Evolutionary conservation across 2,113 vertebrate species (phyloP).

Genomic region (Xiphophorus couchianus): DNA sequence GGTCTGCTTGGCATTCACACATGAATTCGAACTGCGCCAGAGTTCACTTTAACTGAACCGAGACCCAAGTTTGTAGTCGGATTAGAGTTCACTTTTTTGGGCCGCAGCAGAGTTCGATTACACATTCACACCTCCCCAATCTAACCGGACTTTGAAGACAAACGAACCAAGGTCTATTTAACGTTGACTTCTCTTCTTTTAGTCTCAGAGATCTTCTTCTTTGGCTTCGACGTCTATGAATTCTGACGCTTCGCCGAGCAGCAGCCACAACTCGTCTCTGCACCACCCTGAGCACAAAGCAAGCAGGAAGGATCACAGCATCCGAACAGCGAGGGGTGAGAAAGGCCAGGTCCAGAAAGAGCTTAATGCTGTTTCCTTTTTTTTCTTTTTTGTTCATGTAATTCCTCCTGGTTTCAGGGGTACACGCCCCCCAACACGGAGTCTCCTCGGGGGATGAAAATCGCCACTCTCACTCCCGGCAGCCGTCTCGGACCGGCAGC

Average conservation of each 20-base stretch:
- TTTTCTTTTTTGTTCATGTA: background rate
- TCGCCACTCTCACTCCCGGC: constrained; percentile 75
- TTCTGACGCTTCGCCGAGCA: constrained; percentile 38
- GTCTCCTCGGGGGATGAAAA: constrained; percentile 64
- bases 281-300: constrained; percentile 37
- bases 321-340: constrained; percentile 67
- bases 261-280: constrained; percentile 33
- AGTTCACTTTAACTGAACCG: too few relatives aligned
- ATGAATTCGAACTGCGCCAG: too few relatives aligned
- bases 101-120: too few relatives aligned
- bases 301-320: constrained; percentile 49
- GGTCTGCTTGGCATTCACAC: too few relatives aligned
- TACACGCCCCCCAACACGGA: constrained; percentile 76
- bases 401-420: constrained; percentile 72
- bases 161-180: too few relatives aligned
- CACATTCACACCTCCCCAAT: too few relatives aligned
- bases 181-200: background rate
- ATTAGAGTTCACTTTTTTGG: too few relatives aligned
- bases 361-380: background rate
- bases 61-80: too few relatives aligned
- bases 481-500: constrained; percentile 82
- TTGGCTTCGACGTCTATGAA: constrained; percentile 52
- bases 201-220: constrained; percentile 41
- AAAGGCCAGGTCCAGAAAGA: background rate
- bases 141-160: too few relatives aligned